Base-by-base conservation (phyloP, 2,888 invertebrate genomes). In the Orthosia incerta region DNA sequence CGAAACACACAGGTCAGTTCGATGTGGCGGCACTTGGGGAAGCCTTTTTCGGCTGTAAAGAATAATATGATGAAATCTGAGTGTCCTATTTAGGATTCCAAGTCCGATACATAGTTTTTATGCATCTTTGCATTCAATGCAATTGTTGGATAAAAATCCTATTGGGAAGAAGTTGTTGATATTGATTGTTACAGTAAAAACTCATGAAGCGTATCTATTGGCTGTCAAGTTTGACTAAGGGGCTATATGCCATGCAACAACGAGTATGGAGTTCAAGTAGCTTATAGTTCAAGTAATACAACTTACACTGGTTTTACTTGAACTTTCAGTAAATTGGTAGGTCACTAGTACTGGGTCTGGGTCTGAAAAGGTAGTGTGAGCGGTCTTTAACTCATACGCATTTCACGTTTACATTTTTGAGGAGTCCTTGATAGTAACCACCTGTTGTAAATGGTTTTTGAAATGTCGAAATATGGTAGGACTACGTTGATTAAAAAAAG, bases 221-320 rank as follows among this genome's bases (percentile, higher is more conserved):
- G 3, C 13, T 61, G 20, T 18, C 56, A 23, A 50, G 57, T 64
- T 67, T 53, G 3, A 31, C 13, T 31, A 46, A 26, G 9, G n/a
- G 18, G 23, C 12, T 63, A n/a, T 20, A 55, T 45, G 45, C 45
- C 45, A 78, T 60, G 63, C 11, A 61, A 53, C 7, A 61, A 69
- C 63, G 5, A 50, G 13, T 59, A 64, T 67, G 23, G 45, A 61
- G 12, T 53, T 45, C 15, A 59, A 60, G 50, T 45, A 46, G 61
- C 45, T 55, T 23, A 51, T 39, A 39, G 57, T 63, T 53, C 56
- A 63, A 63, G 53, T 66, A 59, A 55, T 55, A 26, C 55, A 55
- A 62, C 62, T 72, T 39, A 11, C 45, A 59, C 70, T 62, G 4
- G 79, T 71, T 79, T 68, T 55, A 51, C 83, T 83, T 81, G 67